Evolutionary conservation across 2,888 invertebrate species (phyloP).

Genomic region (Drosophila melanocephala): DNA sequence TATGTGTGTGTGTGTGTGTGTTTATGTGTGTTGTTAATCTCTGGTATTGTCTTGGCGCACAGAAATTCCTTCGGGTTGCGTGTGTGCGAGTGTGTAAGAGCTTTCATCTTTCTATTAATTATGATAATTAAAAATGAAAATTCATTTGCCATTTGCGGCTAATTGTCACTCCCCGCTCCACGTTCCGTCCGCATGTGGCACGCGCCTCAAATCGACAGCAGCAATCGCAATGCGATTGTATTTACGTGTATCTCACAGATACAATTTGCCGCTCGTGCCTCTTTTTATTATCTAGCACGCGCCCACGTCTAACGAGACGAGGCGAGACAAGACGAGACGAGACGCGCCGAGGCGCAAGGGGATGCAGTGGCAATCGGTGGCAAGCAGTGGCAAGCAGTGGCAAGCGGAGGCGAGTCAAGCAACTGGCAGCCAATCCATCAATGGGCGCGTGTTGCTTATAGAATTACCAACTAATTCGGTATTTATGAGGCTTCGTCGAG

Average conservation of each 20-base stretch:
- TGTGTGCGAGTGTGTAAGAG: conserved; percentile 2
- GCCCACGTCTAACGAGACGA: conserved; percentile 48
- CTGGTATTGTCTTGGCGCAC: conserved; percentile 9
- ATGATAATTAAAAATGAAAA: conserved; percentile 69
- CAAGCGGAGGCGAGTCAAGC: conserved; percentile 29
- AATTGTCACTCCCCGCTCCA: conserved; percentile 56
- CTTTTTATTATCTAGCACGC: conserved; percentile 66
- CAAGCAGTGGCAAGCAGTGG: conserved; percentile 1
- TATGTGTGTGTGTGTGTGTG: conserved; percentile 4
- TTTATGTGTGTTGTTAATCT: conserved; percentile 18
- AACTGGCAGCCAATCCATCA: conserved; percentile 68
- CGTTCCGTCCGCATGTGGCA: conserved; percentile 19
- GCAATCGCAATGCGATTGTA: conserved; percentile 48
- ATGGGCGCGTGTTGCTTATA: conserved; percentile 85
- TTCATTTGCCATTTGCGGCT: conserved; percentile 73
- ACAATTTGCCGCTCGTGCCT: conserved; percentile 56
- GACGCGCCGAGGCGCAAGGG: background rate
- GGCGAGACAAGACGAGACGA: background rate
- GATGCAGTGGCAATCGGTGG: background rate
- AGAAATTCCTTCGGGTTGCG: conserved; percentile 11
- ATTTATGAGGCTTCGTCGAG: conserved; percentile 84
- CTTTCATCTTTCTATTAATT: conserved; percentile 65
- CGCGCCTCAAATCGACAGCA: conserved; percentile 51
- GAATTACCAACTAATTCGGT: conserved; percentile 85
- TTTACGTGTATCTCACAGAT: conserved; percentile 45